Percentiles rank a stretch among this genome's conserved stretches.
Evolutionary conservation across 2,113 vertebrate species (phyloP).

Genomic region (Planiliza haematocheilus): DNA sequence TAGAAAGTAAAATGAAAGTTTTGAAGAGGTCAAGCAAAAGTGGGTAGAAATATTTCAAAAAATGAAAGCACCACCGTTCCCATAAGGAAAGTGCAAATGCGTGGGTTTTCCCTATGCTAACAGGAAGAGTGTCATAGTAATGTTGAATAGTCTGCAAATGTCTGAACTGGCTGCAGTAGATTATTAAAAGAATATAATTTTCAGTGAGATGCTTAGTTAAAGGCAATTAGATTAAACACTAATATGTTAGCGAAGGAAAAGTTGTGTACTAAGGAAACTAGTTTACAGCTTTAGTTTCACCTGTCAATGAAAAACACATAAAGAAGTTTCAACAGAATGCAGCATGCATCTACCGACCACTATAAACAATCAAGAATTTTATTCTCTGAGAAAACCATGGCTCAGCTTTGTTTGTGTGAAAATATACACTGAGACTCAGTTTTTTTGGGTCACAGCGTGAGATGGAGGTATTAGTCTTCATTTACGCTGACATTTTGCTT

Average conservation of each 20-base stretch:
- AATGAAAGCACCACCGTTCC: background rate
- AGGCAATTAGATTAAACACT: background rate
- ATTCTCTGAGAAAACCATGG: constrained; percentile 28
- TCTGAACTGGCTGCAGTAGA: too few relatives aligned
- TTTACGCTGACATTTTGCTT: constrained; percentile 14
- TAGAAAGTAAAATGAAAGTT: background rate
- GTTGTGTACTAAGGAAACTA: background rate
- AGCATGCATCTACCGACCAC: constrained; percentile 18
- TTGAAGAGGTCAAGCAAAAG: background rate
- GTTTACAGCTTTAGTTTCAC: constrained; percentile 16
- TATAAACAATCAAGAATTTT: constrained; percentile 6
- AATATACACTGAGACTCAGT: constrained; percentile 17
- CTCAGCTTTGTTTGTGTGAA: background rate
- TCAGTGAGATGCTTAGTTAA: background rate
- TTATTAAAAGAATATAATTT: constrained; percentile 14
- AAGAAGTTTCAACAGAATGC: constrained; percentile 1
- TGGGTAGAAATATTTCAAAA: background rate
- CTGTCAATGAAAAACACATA: constrained; percentile 2
- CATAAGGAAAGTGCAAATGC: background rate
- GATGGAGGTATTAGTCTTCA: constrained; percentile 20
- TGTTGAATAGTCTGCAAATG: constrained; percentile 14
- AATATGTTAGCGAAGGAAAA: background rate
- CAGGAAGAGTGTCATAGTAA: background rate
- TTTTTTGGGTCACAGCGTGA: constrained; percentile 22
- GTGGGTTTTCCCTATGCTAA: background rate